These are phyloP conservation scores for Hippocampus mohnikei DNA, from an alignment of 2,113 vertebrate species.

Conservation along the genomic window DNA sequence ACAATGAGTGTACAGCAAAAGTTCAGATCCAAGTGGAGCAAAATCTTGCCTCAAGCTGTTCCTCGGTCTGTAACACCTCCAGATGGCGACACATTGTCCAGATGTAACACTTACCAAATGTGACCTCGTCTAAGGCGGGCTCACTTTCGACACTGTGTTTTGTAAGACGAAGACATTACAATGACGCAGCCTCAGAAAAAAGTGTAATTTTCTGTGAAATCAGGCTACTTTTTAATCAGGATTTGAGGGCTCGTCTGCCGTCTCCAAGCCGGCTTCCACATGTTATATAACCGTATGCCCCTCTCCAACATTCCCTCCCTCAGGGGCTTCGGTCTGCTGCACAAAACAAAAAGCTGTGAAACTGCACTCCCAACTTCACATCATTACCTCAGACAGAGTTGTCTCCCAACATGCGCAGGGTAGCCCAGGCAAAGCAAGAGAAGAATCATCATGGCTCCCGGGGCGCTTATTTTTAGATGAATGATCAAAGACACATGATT, in stretches of 20 bases:
- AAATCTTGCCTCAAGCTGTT: neutral
- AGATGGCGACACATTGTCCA: slow-evolving; percentile 20
- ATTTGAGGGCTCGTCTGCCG: slow-evolving; percentile 22
- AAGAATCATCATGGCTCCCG: neutral
- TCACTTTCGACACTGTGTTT: neutral
- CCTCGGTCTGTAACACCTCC: neutral
- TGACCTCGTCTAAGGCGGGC: neutral
- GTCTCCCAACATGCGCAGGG: slow-evolving; percentile 4
- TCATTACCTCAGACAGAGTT: slow-evolving; percentile 23
- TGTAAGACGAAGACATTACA: neutral
- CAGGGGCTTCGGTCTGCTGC: slow-evolving; percentile 17
- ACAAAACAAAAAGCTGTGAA: slow-evolving; percentile 33
- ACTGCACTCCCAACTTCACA: slow-evolving; percentile 23
- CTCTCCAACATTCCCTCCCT: slow-evolving; percentile 11
- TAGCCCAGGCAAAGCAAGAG: slow-evolving; percentile 29
- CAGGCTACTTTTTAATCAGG: slow-evolving; percentile 33
- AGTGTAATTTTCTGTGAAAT: slow-evolving; percentile 24
- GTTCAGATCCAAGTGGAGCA: neutral
- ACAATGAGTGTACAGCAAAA: neutral
- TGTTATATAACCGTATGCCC: slow-evolving; percentile 46
- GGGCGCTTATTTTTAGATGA: neutral
- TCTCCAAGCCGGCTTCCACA: slow-evolving; percentile 12
- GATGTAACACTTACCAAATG: slow-evolving; percentile 28
- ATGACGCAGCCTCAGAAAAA: slow-evolving; percentile 15
- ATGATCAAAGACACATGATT: no score